Evolutionary conservation across 2,888 invertebrate species (phyloP).

Genomic region (Tolmerus cingulatus): DNA sequence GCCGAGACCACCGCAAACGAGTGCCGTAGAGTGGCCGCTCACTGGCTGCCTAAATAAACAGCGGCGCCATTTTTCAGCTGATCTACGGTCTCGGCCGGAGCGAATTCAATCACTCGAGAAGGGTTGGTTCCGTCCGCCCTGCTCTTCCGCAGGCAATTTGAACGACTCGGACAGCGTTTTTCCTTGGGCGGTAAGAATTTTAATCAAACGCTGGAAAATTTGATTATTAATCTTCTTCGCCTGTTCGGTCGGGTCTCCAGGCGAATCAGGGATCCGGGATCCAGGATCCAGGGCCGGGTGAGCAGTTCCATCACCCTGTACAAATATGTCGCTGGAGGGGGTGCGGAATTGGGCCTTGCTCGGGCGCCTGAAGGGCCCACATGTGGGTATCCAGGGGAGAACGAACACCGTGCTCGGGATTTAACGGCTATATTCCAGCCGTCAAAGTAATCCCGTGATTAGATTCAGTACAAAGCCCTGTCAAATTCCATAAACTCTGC

Average conservation of each 20-base stretch:
- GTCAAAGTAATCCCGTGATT: conserved; percentile 14
- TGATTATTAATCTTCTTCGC: conserved; percentile 29
- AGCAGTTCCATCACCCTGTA: background rate
- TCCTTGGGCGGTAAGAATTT: conserved; percentile 20
- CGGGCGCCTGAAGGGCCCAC: background rate
- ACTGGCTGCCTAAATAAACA: conserved; percentile 15
- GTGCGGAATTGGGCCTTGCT: background rate
- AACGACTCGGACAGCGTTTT: background rate
- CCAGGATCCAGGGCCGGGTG: background rate
- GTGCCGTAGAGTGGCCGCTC: background rate
- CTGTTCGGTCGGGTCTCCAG: background rate
- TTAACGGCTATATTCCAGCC: background rate
- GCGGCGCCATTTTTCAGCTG: conserved; percentile 7
- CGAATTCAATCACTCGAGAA: conserved; percentile 23
- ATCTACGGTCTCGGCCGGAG: background rate
- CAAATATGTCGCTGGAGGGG: conserved; percentile 7
- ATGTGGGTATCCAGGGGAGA: background rate
- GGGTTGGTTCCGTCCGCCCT: background rate
- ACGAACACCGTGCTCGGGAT: background rate
- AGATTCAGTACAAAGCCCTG: conserved; percentile 7
- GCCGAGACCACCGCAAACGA: background rate
- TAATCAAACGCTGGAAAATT: conserved; percentile 20
- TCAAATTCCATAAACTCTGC: background rate
- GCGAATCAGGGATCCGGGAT: background rate
- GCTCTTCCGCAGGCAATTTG: background rate